Conservation (phyloP, 2,888 invertebrate genomes). For the Eurytoma adleriae region DNA sequence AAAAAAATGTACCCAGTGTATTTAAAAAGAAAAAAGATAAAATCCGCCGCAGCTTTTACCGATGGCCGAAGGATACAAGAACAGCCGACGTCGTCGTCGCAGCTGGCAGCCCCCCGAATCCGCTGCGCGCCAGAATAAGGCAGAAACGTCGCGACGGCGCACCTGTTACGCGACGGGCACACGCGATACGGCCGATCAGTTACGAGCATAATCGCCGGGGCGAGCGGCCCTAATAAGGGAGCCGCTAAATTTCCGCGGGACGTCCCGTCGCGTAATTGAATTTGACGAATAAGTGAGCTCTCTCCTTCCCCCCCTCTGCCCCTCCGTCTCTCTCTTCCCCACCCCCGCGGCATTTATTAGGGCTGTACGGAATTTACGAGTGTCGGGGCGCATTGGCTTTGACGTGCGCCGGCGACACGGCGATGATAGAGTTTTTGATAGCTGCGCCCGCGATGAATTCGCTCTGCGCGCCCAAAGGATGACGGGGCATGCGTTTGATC, state of each 20-base stretch:
- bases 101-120: neutral
- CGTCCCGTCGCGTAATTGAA: conserved; percentile 31
- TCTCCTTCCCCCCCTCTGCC: neutral
- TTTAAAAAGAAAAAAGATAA: too few species aligned
- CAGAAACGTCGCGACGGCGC: neutral
- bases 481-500: too few species aligned
- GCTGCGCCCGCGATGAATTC: neutral
- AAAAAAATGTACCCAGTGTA: too few species aligned
- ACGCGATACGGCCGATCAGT: conserved; percentile 18
- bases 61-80: too few species aligned
- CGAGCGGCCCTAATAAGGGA: conserved; percentile 33
- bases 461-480: too few species aligned
- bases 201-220: conserved; percentile 18
- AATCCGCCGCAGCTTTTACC: too few species aligned
- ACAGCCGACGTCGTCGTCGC: neutral
- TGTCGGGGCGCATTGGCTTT: neutral
- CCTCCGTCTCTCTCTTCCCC: neutral
- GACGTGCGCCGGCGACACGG: neutral
- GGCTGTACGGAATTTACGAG: too few species aligned
- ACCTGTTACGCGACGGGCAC: conserved; percentile 24
- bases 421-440: conserved; percentile 5
- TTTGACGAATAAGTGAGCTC: conserved; percentile 31
- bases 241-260: conserved; percentile 22
- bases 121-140: too few species aligned
- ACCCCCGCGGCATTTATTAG: too few species aligned